phyloP scores from a whole-genome alignment of 2,888 invertebrate genomes.

The Drosophila sordidapex region DNA sequence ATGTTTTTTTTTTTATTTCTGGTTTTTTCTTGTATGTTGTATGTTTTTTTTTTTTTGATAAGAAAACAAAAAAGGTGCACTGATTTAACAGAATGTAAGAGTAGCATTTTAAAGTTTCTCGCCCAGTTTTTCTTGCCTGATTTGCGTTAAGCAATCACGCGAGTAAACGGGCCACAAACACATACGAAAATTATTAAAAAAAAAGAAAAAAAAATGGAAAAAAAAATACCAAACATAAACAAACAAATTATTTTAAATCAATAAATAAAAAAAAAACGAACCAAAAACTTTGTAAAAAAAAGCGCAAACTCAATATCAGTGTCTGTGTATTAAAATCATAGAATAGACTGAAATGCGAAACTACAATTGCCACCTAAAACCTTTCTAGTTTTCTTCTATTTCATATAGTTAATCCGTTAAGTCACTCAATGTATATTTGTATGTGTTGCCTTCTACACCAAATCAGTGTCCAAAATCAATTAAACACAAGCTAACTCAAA shows the following conservation, averaged over 20 bases:
- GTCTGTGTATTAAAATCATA: conserved; percentile 34
- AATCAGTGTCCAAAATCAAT: conserved; percentile 18
- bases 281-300: conserved; percentile 30
- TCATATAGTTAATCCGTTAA: conserved; percentile 45
- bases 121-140: conserved; percentile 83
- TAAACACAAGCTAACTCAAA: conserved; percentile 20
- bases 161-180: conserved; percentile 80
- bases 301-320: conserved; percentile 46
- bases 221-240: conserved; percentile 44
- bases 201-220: conserved; percentile 20
- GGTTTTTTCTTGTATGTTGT: conserved; percentile 17
- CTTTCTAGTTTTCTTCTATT: conserved; percentile 55
- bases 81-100: conserved; percentile 84
- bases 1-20: conserved; percentile 29
- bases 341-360: conserved; percentile 59
- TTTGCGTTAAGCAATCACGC: conserved; percentile 79
- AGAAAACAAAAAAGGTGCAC: conserved; percentile 79
- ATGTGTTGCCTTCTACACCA: conserved; percentile 52
- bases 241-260: conserved; percentile 56
- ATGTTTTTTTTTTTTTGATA: conserved; percentile 38
- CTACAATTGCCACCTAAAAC: conserved; percentile 49
- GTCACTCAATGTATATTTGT: conserved; percentile 53
- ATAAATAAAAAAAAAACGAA: conserved; percentile 38
- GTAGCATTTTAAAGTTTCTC: conserved; percentile 84
- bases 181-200: conserved; percentile 32